A percentile compares a stretch with the other conserved stretches of the same genome.
Conservation (phyloP, 2,113 vertebrate species). For the Arizona elegans region DNA sequence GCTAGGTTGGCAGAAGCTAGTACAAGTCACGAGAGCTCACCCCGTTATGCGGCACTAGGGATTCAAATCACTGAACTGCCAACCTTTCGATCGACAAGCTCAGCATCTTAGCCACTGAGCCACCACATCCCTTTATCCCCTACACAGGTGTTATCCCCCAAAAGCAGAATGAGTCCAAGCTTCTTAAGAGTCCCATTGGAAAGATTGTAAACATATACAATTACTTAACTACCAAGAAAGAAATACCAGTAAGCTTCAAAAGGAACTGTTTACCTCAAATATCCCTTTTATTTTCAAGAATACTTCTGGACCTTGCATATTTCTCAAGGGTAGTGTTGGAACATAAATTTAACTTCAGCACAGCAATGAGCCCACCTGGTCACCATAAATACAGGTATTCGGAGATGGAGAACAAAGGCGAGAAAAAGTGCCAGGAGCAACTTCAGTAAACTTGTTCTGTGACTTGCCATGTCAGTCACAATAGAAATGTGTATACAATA, state of each 20-base stretch:
- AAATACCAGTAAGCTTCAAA: not conserved
- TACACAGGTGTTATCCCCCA: not conserved
- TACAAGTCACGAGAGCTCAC: too few relatives aligned
- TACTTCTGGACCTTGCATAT: not conserved
- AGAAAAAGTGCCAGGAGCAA: not conserved
- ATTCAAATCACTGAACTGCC: too few relatives aligned
- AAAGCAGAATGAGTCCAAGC: not conserved
- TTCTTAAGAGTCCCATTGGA: not conserved
- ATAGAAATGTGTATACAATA: not conserved
- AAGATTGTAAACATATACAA: not conserved
- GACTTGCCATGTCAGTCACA: not conserved
- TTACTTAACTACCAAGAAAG: not conserved
- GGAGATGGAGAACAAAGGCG: not conserved
- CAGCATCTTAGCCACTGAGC: too few relatives aligned
- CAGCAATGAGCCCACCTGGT: not conserved
- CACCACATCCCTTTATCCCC: too few relatives aligned
- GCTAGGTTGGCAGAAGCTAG: too few relatives aligned
- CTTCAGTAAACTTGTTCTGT: not conserved
- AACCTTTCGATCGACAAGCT: too few relatives aligned
- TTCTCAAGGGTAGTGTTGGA: not conserved
- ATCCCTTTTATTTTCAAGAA: not conserved
- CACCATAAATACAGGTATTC: not conserved
- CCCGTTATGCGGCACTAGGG: too few relatives aligned
- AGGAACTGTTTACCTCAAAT: not conserved
- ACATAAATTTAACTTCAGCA: not conserved